Evolutionary conservation across 2,888 invertebrate genomes (phyloP).

Genomic region (Plebejus melissa): DNA sequence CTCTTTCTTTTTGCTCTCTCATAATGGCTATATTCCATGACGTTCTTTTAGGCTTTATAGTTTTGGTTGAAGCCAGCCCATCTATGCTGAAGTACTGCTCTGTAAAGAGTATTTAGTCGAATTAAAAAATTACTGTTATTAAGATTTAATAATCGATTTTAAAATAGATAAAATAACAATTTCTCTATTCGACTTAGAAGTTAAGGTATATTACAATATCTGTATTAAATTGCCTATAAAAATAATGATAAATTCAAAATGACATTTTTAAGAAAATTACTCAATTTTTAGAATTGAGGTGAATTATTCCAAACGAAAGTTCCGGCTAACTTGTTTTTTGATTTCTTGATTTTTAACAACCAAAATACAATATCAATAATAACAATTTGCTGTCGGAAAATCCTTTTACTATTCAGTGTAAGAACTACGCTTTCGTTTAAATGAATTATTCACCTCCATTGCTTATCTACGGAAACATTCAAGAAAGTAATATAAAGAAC

Average conservation of each 20-base stretch:
- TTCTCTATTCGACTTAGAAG: constrained; percentile 12
- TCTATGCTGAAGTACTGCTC: background rate
- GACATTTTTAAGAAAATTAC: background rate
- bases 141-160: constrained; percentile 22
- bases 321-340: background rate
- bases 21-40: too few species aligned
- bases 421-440: constrained; percentile 50
- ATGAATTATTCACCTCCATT: background rate
- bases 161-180: constrained; percentile 27
- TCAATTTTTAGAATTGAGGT: background rate
- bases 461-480: constrained; percentile 38
- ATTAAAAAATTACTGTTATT: background rate
- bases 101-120: background rate
- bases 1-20: too few species aligned
- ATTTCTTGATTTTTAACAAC: too few species aligned
- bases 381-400: background rate
- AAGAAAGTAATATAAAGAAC: constrained; percentile 52
- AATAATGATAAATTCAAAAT: constrained; percentile 25
- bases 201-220: constrained; percentile 17
- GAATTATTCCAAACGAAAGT: background rate
- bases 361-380: too few species aligned
- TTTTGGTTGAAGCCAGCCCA: too few species aligned
- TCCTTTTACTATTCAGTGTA: constrained; percentile 60
- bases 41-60: too few species aligned
- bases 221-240: constrained; percentile 31